These are phyloP conservation scores for Coregonus ussuriensis DNA, from an alignment of 2,797 vertebrate species.

Conservation along the genomic window DNA sequence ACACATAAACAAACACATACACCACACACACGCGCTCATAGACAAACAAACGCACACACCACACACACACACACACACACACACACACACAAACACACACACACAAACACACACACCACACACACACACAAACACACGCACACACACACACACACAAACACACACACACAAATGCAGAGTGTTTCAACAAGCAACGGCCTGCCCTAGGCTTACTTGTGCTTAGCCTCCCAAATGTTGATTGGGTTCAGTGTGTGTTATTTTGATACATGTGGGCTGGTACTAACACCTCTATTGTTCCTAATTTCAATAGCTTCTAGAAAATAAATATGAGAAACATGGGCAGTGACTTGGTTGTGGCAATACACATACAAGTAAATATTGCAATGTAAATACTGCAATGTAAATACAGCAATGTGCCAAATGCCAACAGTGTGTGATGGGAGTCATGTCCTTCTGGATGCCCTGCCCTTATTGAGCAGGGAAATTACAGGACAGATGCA, in stretches of 20 bases:
- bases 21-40: too few species aligned
- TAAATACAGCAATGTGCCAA: not conserved
- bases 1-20: too few species aligned
- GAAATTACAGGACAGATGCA: not conserved
- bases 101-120: too few species aligned
- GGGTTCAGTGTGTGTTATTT: not conserved
- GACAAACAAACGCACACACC: too few species aligned
- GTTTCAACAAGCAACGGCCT: too few species aligned
- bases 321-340: not conserved
- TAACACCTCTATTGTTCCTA: not conserved
- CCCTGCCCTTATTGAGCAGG: not conserved
- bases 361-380: not conserved
- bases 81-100: too few species aligned
- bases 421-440: not conserved
- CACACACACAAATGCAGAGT: not conserved
- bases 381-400: too few species aligned
- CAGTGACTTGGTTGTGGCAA: not conserved
- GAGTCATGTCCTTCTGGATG: not conserved
- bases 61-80: too few species aligned
- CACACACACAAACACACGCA: too few species aligned
- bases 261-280: not conserved
- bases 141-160: too few species aligned
- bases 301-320: not conserved
- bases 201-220: too few species aligned
- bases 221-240: not conserved